Base-by-base conservation (phyloP, 1,140 invertebrate genomes). In the Sycophaga agraensis region DNA sequence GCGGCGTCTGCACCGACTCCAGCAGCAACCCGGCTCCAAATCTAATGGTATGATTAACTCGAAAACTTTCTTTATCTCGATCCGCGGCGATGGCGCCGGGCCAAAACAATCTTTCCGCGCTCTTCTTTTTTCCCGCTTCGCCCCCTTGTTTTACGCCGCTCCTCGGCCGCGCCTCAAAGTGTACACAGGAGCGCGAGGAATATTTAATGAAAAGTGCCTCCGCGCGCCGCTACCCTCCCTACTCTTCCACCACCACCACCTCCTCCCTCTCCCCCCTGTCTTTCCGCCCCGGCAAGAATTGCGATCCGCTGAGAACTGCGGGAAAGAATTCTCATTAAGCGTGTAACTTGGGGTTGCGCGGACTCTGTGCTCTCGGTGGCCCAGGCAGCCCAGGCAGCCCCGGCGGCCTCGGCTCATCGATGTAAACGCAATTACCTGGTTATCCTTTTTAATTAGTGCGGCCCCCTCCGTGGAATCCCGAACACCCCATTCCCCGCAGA, bases 11-110 rank as follows among this genome's bases (percentile, higher is more conserved):
- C 0, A 14, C n/a, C n/a, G 37, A 34, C 31, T 35, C 17, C 35
- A 11, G 21, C 35, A 54, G 21, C 35, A 40, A 17, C 53, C 45
- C 56, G 39, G 42, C 58, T n/a, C n/a, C 14, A 50, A 51, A 63
- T 63, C 61, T 63, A 57, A 63, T 63, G 61, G 54, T 58, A 63
- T 63, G 61, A 63, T 63, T 63, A 63, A 63, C 61, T 51, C 54
- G 51, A 48, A 62, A 62, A 62, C 51, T 62, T 62, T 62, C 45
- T 53, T 55, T 61, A 61, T 61, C 59, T 61, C 51, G 34, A 62
- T 14, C 54, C 1, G 35, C 49, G 6, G 8, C 39, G 19, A 51
- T 63, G 61, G 61, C 61, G 39, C 40, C 16, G 19, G 16, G 61
- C 61, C 61, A 63, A 63, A 63, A 58, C 48, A 63, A 63, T 58